Conservation (phyloP, 2,888 invertebrate species). For the Drosophila macrospina region DNA sequence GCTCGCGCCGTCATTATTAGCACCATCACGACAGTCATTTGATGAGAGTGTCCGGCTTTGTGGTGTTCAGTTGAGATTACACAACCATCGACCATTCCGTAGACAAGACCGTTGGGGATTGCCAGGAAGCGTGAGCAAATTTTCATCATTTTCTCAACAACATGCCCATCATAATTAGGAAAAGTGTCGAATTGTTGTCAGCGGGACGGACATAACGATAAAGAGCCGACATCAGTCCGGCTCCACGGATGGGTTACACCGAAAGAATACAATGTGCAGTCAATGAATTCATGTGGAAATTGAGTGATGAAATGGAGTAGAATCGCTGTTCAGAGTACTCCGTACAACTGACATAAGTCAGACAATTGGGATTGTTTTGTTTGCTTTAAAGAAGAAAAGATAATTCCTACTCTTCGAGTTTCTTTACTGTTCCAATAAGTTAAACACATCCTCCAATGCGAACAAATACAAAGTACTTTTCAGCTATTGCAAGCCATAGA, state of each 20-base stretch:
- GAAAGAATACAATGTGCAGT: conserved; percentile 26
- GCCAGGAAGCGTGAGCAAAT: conserved; percentile 43
- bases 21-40: conserved; percentile 64
- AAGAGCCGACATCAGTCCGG: conserved; percentile 38
- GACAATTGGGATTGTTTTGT: not conserved
- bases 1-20: conserved; percentile 61
- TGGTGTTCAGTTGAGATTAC: conserved; percentile 58
- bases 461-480: not conserved
- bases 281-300: conserved; percentile 38
- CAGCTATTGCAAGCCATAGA: not conserved
- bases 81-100: conserved; percentile 37
- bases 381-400: not conserved
- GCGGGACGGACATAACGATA: conserved; percentile 48
- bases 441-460: not conserved
- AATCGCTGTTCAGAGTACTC: not conserved
- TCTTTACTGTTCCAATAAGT: not conserved
- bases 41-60: conserved; percentile 66
- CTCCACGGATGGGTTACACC: conserved; percentile 20
- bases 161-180: conserved; percentile 81
- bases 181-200: conserved; percentile 77
- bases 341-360: not conserved
- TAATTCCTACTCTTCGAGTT: not conserved
- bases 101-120: conserved; percentile 3
- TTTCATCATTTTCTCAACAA: conserved; percentile 67
- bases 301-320: conserved; percentile 3